Percentiles rank a stretch among this genome's conserved stretches.
These are phyloP conservation scores for Dasypogon diadema DNA, from an alignment of 2,888 invertebrate species.

Conservation along the genomic window DNA sequence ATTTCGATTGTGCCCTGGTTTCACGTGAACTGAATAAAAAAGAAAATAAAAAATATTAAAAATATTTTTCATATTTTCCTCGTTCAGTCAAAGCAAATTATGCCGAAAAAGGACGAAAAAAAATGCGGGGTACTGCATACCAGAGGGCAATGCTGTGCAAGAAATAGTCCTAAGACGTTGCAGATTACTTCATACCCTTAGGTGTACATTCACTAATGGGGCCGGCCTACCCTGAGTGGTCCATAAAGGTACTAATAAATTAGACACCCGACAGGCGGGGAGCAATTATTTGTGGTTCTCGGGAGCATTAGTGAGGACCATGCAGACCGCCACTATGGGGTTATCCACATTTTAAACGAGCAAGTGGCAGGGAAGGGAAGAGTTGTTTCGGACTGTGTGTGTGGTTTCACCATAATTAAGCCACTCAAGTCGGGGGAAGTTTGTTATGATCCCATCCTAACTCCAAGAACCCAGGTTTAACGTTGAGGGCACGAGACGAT, in stretches of 20 bases:
- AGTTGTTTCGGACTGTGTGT: background rate
- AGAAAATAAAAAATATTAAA: constrained; percentile 31
- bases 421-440: background rate
- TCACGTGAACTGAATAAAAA: constrained; percentile 11
- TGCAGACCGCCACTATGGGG: constrained; percentile 6
- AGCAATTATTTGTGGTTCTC: constrained; percentile 43
- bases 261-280: constrained; percentile 39
- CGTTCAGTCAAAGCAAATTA: background rate
- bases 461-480: no score
- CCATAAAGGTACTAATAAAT: constrained; percentile 46
- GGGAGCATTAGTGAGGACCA: constrained; percentile 33
- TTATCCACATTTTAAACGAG: constrained; percentile 9
- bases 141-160: constrained; percentile 20
- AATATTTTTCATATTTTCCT: constrained; percentile 4
- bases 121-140: constrained; percentile 27
- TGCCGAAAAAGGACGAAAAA: constrained; percentile 25
- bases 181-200: constrained; percentile 33
- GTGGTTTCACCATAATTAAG: constrained; percentile 36
- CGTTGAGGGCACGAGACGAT: background rate
- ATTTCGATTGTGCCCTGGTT: background rate
- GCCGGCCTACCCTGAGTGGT: constrained; percentile 29
- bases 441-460: background rate
- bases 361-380: background rate
- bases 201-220: constrained; percentile 35
- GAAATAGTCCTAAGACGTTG: constrained; percentile 27